Evolutionary conservation across 1,140 invertebrate genomes (phyloP), one percentile per base, ranked within the genome.

Genomic region (Lepidurus packardi): DNA sequence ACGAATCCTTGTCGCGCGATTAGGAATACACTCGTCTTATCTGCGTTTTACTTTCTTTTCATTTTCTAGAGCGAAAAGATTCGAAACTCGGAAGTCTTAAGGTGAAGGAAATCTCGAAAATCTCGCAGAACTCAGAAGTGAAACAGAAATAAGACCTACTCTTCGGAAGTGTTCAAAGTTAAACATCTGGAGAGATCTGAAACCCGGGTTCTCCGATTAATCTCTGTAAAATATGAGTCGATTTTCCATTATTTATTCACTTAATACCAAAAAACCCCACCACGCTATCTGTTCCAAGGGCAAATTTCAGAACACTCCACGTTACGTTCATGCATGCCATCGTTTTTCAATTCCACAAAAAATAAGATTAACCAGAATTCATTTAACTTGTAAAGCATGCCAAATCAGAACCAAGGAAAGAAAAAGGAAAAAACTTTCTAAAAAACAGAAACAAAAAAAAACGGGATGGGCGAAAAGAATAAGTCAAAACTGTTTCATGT

Each of bases 401-500:
- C 53, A n/a, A 65, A 65, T 65, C 7, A 65, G 34, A 34, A 34
- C 34, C 34, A 34, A 3, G 34, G 34, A 34, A 34, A 11, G 21
- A 65, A 16, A 65, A 65, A n/a, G 10, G 16, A 47, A 47, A 10
- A 47, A 16, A 65, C 53, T 13, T 13, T 21, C 53, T 21, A 65
- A 34, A 34, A 65, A 13, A 65, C 9, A 65, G 8, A 13, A 65
- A 16, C 16, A 65, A 21, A 65, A 13, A 65, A 65, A 65, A 65
- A 13, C 21, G 5, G 53, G 53, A 34, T 34, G 34, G 34, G 34
- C 34, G 45, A 21, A 25, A 78, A 78, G 81, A 80, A 7, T 73
- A 77, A 53, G 80, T 82, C 4, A 76, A 76, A 78, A 65, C 34
- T 43, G 47, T 80, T 82, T 74, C 79, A 79, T 81, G 79, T 81